Base-by-base conservation (phyloP, 2,888 invertebrate genomes). In the Pemphredon lugubris region DNA sequence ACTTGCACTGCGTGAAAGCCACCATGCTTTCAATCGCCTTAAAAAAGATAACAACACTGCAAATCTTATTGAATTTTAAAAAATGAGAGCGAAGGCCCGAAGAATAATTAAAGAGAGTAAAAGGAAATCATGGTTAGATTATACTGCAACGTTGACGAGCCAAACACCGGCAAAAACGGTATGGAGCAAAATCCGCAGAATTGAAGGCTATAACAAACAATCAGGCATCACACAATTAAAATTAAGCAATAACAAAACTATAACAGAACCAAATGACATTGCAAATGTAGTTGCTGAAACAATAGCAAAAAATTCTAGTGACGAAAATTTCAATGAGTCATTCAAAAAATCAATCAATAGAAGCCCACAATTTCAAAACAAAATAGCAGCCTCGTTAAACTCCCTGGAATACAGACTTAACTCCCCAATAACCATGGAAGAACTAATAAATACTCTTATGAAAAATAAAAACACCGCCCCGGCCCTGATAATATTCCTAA, bases 21-120 rank as follows among this genome's bases (percentile, higher is more conserved):
- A 45, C 11, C 45, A 45, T 4, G 45, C 13, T 4, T 45, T 45
- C 13, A 26, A 26, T 1, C 26, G 26, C 20, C 11, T 2, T 11
- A 39, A 34, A 2, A 57, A 37, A n/a, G 11, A 37, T 0, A 21
- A 21, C 1, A 23, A 21, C n/a, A n/a, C 0, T 1, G 45, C 14
- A 34, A 55, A 45, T 11, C 1, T 55, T 13, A 55, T 55, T 13
- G 34, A 45, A 11, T 57, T 23, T 2, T 37, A 39, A 37, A 47
- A 32, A 16, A 9, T n/a, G 6, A 9, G 57, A 6, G 57, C 18
- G 0, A 45, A 11, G 14, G 34, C 34, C 1, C 16, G 26, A 2
- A 57, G 16, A 23, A 45, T 37, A 0, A 26, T 4, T n/a, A 45
- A 57, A 45, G 37, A 57, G 14, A 57, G 23, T 21, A 23, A 37